Conservation (phyloP, 2,113 vertebrate genomes). For the Dinomys branickii region DNA sequence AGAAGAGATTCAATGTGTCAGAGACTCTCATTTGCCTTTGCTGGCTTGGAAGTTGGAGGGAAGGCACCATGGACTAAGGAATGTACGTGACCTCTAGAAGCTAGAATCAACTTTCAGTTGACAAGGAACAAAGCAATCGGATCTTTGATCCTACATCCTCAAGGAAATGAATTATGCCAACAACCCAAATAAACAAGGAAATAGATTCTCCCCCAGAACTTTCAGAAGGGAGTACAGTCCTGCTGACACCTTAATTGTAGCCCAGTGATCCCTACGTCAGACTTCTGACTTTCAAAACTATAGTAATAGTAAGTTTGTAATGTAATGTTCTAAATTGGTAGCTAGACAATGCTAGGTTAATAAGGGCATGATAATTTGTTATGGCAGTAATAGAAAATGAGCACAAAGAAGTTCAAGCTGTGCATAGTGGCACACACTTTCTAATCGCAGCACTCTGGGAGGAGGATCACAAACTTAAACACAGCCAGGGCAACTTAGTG, state of each 20-base stretch:
- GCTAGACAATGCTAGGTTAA: background rate
- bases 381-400: background rate
- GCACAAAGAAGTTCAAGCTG: background rate
- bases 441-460: background rate
- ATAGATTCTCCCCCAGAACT: background rate
- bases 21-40: background rate
- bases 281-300: background rate
- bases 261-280: background rate
- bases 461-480: background rate
- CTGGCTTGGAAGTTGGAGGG: conserved; percentile 3
- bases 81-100: background rate
- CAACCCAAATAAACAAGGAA: background rate
- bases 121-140: background rate
- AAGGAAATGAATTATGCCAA: conserved; percentile 35
- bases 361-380: background rate
- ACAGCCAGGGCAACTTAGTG: background rate
- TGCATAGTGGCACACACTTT: background rate
- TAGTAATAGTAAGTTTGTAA: background rate
- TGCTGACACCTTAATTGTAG: conserved; percentile 34
- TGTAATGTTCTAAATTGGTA: conserved; percentile 4
- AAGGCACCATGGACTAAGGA: background rate
- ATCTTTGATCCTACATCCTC: background rate
- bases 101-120: background rate
- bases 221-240: conserved; percentile 8
- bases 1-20: conserved; percentile 3